Base-by-base conservation (phyloP, 2,113 vertebrate genomes). In the Elachura formosa region DNA sequence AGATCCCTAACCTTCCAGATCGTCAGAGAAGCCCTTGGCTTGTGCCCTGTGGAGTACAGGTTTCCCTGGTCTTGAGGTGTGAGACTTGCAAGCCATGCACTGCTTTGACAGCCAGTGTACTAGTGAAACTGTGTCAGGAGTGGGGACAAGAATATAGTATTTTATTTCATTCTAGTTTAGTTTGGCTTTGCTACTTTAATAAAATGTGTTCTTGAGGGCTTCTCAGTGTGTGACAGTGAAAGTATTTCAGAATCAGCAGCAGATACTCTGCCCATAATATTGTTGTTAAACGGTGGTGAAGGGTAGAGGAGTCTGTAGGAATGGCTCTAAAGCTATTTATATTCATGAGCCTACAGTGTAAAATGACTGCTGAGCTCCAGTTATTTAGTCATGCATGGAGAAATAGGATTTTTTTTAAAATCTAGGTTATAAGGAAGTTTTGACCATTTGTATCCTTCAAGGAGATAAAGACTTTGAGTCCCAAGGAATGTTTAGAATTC, bases 101-200 rank as follows among this genome's bases (percentile, higher is more conserved):
- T 72, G 80, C 21, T 69, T 5, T 31, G 55, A 20, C 33, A 46
- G 62, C 12, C 54, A 7, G 26, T 4, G 33, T n/a, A 3, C 13
- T 7, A 1, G 13, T 36, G 66, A 33, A 64, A 55, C 45, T 36
- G 0, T 24, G 52, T 19, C 59, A 45, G 62, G n/a, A 84, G 49
- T 3, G 11, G n/a, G 36, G 45, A 40, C 8, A 2, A 14, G n/a
- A 41, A 69, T 58, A 55, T 9, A 46, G 0, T 52, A 3, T 45
- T 84, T 74, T 31, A 38, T 46, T 73, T 48, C 63, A 18, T 61
- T 12, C 21, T 36, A 23, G 22, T 41, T 31, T 13, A 1, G 18
- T 74, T 67, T 71, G 45, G 19, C 73, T 68, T 76, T 67, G 24
- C 40, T 56, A 17, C 43, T 72, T 55, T 40, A 68, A 22, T 69